Base-by-base conservation (phyloP, 2,888 invertebrate genomes). In the Cephus sareptanus region DNA sequence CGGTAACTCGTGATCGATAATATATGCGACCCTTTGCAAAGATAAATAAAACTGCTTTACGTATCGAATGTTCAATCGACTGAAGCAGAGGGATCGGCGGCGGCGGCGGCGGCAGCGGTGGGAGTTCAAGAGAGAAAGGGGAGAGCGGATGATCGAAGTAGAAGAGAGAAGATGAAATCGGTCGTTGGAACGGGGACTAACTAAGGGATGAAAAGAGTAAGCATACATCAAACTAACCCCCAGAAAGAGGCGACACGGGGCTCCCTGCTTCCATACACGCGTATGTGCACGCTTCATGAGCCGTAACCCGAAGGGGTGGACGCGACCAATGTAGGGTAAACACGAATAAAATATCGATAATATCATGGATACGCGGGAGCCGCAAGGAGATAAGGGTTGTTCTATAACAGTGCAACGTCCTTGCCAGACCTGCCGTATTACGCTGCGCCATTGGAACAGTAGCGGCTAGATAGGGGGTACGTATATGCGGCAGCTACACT, bases 311-410 rank as follows among this genome's bases (percentile, higher is more conserved):
- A 75, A 76, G 76, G 76, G 77, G 76, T 35, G 75, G 33, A 74
- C 56, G 74, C 69, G 77, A 78, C 82, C 82, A 82, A 85, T 84
- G 82, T 81, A 82, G 81, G 81, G 85, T 86, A 85, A 85, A 85
- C 84, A 84, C 79, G 86, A 86, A 86, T 87, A 86, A 88, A 87
- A 87, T 87, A 85, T 86, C 85, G 85, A 85, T 85, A 83, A 85
- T 84, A 83, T 84, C 79, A 79, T 68, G 78, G 77, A 81, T 79
- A 74, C 79, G 77, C 75, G 35, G 75, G 77, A 75, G 75, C 75
- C 69, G 73, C 40, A 77, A 78, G 77, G 71, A 83, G 81, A 83
- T 81, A 83, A 82, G 75, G 75, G 75, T 69, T 69, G 56, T 34
- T 78, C 69, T 73, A 74, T 69, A 77, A 77, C 81, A 68, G 74